Percentiles rank a stretch among this genome's conserved stretches.
Conservation (phyloP, 2,113 vertebrate genomes). For the Drymodes brunneopygia region DNA sequence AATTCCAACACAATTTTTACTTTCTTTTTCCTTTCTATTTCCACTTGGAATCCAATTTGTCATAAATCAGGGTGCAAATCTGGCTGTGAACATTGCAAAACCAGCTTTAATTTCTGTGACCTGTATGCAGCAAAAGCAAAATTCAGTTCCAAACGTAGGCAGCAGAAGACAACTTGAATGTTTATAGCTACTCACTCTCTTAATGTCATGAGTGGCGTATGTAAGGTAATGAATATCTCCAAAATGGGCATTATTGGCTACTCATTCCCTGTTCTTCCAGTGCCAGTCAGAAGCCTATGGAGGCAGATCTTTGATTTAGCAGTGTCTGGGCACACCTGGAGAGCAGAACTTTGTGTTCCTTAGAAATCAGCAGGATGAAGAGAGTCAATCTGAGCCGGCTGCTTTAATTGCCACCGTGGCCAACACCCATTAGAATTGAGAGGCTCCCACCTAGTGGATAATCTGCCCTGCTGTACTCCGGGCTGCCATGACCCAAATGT, state of each 20-base stretch:
- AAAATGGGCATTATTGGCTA: neutral
- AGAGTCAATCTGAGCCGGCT: fast-evolving
- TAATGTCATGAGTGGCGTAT: neutral
- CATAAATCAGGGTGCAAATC: neutral
- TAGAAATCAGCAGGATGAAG: neutral
- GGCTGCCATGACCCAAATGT: neutral
- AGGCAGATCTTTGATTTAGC: neutral
- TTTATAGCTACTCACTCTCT: neutral
- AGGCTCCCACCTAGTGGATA: conserved; percentile 54
- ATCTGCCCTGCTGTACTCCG: neutral
- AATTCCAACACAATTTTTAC: neutral
- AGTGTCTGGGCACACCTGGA: neutral
- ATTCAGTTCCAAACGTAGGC: neutral
- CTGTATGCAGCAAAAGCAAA: neutral
- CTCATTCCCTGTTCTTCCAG: neutral
- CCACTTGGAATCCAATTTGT: neutral
- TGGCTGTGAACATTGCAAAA: neutral
- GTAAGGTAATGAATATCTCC: neutral
- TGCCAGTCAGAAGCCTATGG: neutral
- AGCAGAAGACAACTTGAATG: neutral
- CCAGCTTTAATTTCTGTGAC: neutral
- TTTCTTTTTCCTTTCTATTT: neutral
- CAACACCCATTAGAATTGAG: neutral
- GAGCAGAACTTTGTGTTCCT: neutral
- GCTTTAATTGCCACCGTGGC: neutral